phyloP scores from a whole-genome alignment of 2,888 invertebrate genomes.

The Xanthorhoe designata region DNA sequence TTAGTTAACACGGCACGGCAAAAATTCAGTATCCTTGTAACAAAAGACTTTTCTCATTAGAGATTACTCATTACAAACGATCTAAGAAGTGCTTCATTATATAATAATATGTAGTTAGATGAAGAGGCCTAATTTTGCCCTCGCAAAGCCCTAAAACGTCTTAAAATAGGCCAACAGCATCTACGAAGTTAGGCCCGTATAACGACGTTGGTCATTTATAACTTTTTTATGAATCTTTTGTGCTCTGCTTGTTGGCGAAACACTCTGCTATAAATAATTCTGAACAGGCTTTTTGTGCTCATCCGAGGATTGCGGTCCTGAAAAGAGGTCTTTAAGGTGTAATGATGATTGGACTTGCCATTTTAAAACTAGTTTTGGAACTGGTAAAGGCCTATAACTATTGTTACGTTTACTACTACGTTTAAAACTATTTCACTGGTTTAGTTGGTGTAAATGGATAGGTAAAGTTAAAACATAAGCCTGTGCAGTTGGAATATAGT shows the following conservation, averaged over 20 bases:
- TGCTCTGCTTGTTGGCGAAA: constrained; percentile 30
- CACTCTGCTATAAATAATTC: constrained; percentile 25
- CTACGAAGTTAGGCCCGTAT: constrained; percentile 47
- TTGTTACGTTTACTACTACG: no score
- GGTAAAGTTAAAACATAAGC: no score
- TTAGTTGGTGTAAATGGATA: no score
- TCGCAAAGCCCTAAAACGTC: neutral
- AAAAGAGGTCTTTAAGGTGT: constrained; percentile 2
- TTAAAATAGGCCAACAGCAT: constrained; percentile 10
- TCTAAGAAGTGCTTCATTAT: no score
- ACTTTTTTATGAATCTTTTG: constrained; percentile 49
- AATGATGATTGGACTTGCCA: neutral
- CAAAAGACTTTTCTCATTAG: neutral
- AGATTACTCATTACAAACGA: no score
- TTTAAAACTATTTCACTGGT: no score
- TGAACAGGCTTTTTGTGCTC: constrained; percentile 14
- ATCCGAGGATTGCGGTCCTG: constrained; percentile 1
- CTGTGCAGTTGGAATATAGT: no score
- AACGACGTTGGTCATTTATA: constrained; percentile 55
- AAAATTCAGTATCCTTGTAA: no score
- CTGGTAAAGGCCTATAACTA: neutral
- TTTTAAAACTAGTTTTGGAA: neutral
- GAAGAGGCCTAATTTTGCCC: neutral
- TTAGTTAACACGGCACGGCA: no score
- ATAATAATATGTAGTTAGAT: no score